These are phyloP conservation scores for Plebejus melissa DNA, from an alignment of 2,888 invertebrate genomes.

Conservation along the genomic window DNA sequence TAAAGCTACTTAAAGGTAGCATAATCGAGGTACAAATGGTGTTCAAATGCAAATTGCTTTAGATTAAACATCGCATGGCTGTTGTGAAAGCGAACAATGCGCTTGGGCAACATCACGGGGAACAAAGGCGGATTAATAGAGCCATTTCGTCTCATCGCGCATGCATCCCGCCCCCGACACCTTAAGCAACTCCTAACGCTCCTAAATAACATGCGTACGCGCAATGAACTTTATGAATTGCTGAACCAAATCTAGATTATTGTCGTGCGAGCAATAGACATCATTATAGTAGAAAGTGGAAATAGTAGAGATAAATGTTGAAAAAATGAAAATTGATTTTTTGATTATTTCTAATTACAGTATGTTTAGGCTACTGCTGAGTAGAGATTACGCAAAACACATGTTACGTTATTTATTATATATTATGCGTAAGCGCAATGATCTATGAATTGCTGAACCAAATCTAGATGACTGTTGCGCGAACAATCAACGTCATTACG, in stretches of 20 bases:
- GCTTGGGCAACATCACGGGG: slow-evolving; percentile 72
- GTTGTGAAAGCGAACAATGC: slow-evolving; percentile 73
- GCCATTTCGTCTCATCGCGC: slow-evolving; percentile 77
- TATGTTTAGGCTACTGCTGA: too few relatives aligned
- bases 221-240: neutral
- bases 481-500: too few relatives aligned
- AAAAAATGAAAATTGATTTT: too few relatives aligned
- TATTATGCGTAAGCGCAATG: neutral
- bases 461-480: neutral
- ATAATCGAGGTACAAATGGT: slow-evolving; percentile 36
- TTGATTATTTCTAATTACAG: too few relatives aligned
- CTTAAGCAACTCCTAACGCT: slow-evolving; percentile 52
- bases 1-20: neutral
- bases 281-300: too few relatives aligned
- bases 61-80: slow-evolving; percentile 60
- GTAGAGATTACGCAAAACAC: too few relatives aligned
- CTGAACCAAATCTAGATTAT: neutral
- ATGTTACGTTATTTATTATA: neutral
- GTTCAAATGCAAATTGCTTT: slow-evolving; percentile 63
- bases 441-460: neutral
- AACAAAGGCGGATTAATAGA: slow-evolving; percentile 76
- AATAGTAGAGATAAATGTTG: too few relatives aligned
- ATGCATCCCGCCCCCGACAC: slow-evolving; percentile 77
- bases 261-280: neutral
- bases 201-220: slow-evolving; percentile 24